Conservation (phyloP, 2,888 invertebrate species). For the Seira musarum region DNA sequence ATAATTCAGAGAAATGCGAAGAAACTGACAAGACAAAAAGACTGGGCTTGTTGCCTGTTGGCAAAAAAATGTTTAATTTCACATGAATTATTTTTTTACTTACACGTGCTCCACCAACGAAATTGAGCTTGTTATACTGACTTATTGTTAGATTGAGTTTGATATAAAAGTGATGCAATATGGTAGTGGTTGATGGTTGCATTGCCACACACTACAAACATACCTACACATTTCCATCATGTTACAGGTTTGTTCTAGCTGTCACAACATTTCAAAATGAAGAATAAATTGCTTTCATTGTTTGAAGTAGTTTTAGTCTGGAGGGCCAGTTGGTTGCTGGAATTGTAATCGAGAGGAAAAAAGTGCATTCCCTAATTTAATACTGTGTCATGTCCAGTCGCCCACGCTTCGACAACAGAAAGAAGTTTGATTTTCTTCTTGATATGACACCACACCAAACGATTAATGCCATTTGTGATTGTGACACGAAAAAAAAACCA, state of each 20-base stretch:
- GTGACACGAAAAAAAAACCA: not conserved
- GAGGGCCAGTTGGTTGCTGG: not conserved
- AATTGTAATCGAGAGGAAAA: not conserved
- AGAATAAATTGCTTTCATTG: slow-evolving; percentile 6
- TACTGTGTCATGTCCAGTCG: not conserved
- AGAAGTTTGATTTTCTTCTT: not conserved
- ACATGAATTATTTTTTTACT: slow-evolving; percentile 15
- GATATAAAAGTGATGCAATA: no score
- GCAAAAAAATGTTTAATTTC: not conserved
- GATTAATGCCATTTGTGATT: slow-evolving; percentile 2
- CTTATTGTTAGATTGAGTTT: no score
- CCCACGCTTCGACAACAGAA: not conserved
- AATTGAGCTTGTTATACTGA: not conserved
- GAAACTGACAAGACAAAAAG: not conserved
- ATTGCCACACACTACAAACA: no score
- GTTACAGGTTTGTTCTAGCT: not conserved
- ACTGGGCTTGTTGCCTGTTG: not conserved
- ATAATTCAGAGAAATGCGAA: not conserved
- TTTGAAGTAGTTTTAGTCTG: not conserved
- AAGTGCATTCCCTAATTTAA: slow-evolving; percentile 1
- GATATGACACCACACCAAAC: slow-evolving; percentile 7
- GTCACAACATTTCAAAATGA: slow-evolving; percentile 5
- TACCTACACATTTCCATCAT: no score
- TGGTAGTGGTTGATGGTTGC: no score
- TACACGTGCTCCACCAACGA: slow-evolving; percentile 8